Evolutionary conservation across 2,888 invertebrate genomes (phyloP).

Genomic region (Hedychridium roseum): DNA sequence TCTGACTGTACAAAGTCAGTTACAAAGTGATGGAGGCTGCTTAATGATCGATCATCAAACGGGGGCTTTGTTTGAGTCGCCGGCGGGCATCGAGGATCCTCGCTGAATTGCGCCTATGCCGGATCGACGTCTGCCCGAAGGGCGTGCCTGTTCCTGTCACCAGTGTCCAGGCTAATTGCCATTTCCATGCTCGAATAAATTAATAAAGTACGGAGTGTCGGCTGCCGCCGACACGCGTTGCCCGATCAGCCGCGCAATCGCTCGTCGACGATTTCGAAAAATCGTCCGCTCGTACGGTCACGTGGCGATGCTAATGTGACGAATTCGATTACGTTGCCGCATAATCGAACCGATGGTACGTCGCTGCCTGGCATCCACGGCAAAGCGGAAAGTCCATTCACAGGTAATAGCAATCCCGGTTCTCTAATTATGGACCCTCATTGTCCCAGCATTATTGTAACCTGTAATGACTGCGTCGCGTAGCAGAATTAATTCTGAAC

Average conservation of each 20-base stretch:
- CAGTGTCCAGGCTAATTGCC: constrained; percentile 61
- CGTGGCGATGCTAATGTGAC: constrained; percentile 23
- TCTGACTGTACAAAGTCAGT: too few species aligned
- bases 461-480: too few species aligned
- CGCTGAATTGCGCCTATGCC: constrained; percentile 27
- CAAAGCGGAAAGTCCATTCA: constrained; percentile 20
- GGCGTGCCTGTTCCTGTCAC: constrained; percentile 61
- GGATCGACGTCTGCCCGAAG: constrained; percentile 50
- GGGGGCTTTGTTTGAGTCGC: constrained; percentile 17
- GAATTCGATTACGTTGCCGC: too few species aligned
- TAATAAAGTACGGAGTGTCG: constrained; percentile 55
- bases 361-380: too few species aligned
- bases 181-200: constrained; percentile 63
- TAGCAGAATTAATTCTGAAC: too few species aligned
- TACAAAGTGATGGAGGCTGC: constrained; percentile 18
- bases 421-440: too few species aligned
- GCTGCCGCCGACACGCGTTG: constrained; percentile 47
- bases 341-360: too few species aligned
- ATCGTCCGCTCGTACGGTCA: constrained; percentile 18
- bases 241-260: constrained; percentile 25
- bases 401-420: too few species aligned
- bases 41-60: constrained; percentile 30
- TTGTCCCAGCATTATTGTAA: too few species aligned
- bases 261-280: constrained; percentile 28
- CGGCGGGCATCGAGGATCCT: constrained; percentile 25